Base-by-base conservation (phyloP, 2,113 vertebrate species). In the Cryptomyrus ogoouensis region DNA sequence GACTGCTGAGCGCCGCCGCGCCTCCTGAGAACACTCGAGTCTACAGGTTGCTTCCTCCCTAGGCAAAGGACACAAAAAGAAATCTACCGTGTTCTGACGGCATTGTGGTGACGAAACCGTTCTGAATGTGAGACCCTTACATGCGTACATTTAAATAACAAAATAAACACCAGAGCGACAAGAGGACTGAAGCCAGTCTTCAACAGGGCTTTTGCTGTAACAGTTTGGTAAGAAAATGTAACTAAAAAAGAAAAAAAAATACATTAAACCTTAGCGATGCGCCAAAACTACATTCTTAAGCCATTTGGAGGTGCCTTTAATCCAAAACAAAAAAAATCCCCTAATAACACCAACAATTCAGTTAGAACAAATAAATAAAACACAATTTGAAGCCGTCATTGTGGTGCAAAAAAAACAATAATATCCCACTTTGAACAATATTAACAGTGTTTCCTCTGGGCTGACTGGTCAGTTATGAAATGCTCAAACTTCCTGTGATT, bases 281-380 rank as follows among this genome's bases (percentile, higher is more conserved):
- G 95, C 95, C 96, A 96, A 42, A 96, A 96, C 97, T 97, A 98
- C 97, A 98, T 98, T 98, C 98, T 96, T 97, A 94, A 97, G 97
- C 97, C 97, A 96, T 97, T 94, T 96, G 95, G 94, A 96, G 95
- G 96, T 96, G 95, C 92, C 91, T 91, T 93, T 91, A 90, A 92
- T 91, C 94, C 93, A 95, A 91, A 91, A 91, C 92, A 93, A 93
- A 92, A 56, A 56, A 92, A 96, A 96, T 89, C 90, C 92, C 89
- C 31, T 89, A 90, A 90, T n/a, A 92, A 91, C 91, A 94, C 62
- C 62, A 94, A 95, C 94, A 92, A 95, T 93, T 96, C 92, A 95
- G 95, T 94, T 95, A 95, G 95, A 95, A 85, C 77, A 93, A 93
- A 93, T 94, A 70, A 89, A 91, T 91, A 91, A 92, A 90, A 91